Conservation (phyloP, 2,888 invertebrate species). For the Nephrotoma guestfalica region DNA sequence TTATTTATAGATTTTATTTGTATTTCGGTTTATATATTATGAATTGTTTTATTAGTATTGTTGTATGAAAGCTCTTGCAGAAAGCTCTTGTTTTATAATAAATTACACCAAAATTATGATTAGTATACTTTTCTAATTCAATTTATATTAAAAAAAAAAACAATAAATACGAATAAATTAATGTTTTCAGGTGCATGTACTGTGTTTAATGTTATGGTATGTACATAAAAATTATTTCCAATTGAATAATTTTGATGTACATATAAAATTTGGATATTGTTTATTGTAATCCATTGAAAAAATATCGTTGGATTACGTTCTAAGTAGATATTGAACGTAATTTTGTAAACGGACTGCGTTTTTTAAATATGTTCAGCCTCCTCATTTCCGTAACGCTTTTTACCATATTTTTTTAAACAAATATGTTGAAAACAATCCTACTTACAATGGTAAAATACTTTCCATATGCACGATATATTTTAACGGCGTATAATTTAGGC, state of each 20-base stretch:
- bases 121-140: background rate
- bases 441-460: background rate
- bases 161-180: background rate
- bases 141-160: background rate
- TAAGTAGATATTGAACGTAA: background rate
- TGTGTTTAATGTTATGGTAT: background rate
- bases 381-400: background rate
- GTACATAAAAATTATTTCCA: too few relatives aligned
- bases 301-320: background rate
- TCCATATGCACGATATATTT: background rate
- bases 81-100: background rate
- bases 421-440: background rate
- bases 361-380: background rate
- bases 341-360: background rate
- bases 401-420: background rate
- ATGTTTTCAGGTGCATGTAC: background rate
- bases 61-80: background rate
- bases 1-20: background rate
- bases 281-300: background rate
- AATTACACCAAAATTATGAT: background rate
- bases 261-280: background rate
- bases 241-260: background rate
- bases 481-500: background rate
- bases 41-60: background rate
- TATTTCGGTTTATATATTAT: background rate